Percentiles rank a stretch among this genome's conserved stretches.
Conservation (phyloP, 2,797 vertebrate genomes). For the Synanceia verrucosa region DNA sequence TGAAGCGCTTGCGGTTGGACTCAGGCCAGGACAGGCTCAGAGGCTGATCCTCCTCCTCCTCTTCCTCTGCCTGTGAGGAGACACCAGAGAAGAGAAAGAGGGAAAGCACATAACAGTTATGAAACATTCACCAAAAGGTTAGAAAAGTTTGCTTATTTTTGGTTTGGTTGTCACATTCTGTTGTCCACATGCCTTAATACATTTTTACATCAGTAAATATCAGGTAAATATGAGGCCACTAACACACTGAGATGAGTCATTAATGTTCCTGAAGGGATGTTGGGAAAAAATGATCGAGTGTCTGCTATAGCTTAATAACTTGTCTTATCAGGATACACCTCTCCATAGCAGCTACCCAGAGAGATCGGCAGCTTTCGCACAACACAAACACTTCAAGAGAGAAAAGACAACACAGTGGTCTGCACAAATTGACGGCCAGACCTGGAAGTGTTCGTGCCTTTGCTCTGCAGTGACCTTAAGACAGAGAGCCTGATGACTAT, state of each 20-base stretch:
- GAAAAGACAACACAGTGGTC: neutral
- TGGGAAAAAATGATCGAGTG: neutral
- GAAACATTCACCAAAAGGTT: neutral
- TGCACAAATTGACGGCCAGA: constrained; percentile 34
- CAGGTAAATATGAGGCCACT: neutral
- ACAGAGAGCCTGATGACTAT: constrained; percentile 51
- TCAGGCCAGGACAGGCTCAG: constrained; percentile 92
- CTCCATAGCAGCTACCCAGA: constrained; percentile 37
- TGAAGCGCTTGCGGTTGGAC: constrained; percentile 85
- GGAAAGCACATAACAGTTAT: neutral
- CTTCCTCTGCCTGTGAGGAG: constrained; percentile 77
- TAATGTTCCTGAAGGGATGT: constrained; percentile 12
- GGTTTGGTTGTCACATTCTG: neutral
- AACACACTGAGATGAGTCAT: constrained; percentile 9
- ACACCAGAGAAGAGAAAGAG: neutral
- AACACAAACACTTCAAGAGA: constrained; percentile 6
- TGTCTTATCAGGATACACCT: constrained; percentile 35
- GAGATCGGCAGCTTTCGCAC: constrained; percentile 19
- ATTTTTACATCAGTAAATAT: neutral
- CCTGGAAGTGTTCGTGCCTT: constrained; percentile 27
- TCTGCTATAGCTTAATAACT: constrained; percentile 28
- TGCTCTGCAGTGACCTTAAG: constrained; percentile 47
- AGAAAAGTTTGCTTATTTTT: neutral
- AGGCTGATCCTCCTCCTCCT: constrained; percentile 87
- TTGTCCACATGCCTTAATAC: neutral